Base-by-base conservation (phyloP, 2,888 invertebrate genomes). In the Flabesymbios commensalis region DNA sequence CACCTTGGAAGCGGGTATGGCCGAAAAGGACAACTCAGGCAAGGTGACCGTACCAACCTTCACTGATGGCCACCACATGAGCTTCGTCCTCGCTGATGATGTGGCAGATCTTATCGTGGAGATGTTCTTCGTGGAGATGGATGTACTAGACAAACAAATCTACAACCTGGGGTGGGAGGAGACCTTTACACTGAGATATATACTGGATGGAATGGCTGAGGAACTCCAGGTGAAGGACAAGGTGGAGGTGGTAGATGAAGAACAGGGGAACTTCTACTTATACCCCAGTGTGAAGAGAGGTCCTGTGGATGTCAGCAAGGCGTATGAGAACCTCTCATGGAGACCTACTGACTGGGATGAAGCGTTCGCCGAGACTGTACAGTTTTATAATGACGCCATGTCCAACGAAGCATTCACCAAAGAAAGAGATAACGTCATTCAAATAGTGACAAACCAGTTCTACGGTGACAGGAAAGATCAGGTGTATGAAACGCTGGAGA, bases 221-320 rank as follows among this genome's bases (percentile, higher is more conserved):
- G 43, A 68, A 60, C 54, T 60, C 53, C 36, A 28, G 3, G 42
- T 57, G 26, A n/a, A 26, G 2, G 45, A 61, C 14, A 62, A 67
- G 17, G 62, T 42, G 32, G 22, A 47, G 4, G 54, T 14, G 39
- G 57, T 28, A 14, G 53, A 59, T 17, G 28, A 43, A 3, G 39
- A 42, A n/a, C 22, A 51, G 36, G 24, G 42, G 36, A 28, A 54
- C 39, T 32, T 81, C 47, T 75, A 76, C 63, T 64, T 83, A 2
- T 84, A 80, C 67, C 84, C 84, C 1, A 82, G 83, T 0, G 84
- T 84, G 0, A 75, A 72, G 22, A 64, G 75, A 28, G 84, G 84
- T 2, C 75, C 82, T 2, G 67, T 84, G 0, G 78, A 81, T 57
- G 79, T 77, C 19, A 64, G 72, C 4, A 83, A 83, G 63, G 82